phyloP scores from a whole-genome alignment of 23 tunicate species.

The Trididemnum nubilum region DNA sequence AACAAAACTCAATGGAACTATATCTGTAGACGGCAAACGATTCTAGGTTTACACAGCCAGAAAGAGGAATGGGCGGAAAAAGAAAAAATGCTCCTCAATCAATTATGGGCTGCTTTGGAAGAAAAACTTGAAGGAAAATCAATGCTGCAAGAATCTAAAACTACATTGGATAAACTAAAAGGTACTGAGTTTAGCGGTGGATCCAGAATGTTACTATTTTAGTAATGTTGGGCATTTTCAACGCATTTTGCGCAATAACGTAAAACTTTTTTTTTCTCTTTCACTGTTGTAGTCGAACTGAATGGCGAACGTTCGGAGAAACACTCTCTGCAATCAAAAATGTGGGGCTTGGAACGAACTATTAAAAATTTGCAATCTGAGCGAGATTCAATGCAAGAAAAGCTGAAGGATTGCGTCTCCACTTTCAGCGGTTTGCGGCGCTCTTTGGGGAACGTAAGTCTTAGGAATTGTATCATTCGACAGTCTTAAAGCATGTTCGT shows the following conservation, averaged over 20 bases:
- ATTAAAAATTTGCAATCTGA: conserved; percentile 77
- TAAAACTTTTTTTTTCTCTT: no score
- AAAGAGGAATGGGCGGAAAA: conserved; percentile 94
- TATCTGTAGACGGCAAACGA: conserved; percentile 85
- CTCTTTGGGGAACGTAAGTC: conserved; percentile 63
- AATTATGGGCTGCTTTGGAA: conserved; percentile 93
- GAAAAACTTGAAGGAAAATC: conserved; percentile 89
- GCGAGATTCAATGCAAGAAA: conserved; percentile 78
- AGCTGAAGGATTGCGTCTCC: conserved; percentile 76
- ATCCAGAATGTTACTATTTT: not conserved
- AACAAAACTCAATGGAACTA: no score
- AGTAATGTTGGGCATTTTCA: not conserved
- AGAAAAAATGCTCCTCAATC: conserved; percentile 93
- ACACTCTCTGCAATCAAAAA: conserved; percentile 63
- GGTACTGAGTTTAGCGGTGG: no score
- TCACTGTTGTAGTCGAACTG: conserved; percentile 61
- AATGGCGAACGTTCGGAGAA: conserved; percentile 80
- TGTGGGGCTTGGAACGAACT: conserved; percentile 87
- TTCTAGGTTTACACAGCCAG: conserved; percentile 75
- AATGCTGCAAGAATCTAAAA: conserved; percentile 79
- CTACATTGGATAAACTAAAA: conserved; percentile 64
- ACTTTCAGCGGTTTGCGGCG: conserved; percentile 72
- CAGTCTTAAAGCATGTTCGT: no score
- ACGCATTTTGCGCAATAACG: no score
- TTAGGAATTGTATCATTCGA: no score